Evolutionary conservation across 1,140 invertebrate genomes (phyloP), one percentile per base, ranked within the genome.

Genomic region (Copidosoma floridanum): DNA sequence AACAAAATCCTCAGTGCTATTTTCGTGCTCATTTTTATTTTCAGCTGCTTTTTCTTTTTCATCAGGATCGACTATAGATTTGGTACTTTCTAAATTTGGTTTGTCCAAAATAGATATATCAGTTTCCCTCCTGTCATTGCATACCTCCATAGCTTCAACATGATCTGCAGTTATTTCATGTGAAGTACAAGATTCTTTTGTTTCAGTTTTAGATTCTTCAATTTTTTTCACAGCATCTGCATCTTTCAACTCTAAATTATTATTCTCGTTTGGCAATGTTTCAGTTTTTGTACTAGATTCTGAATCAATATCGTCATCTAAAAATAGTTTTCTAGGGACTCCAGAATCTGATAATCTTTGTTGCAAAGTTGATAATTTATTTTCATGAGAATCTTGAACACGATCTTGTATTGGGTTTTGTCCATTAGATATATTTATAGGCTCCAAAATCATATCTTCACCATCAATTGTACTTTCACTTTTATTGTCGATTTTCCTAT

Each of bases 271-370:
- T 23, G n/a, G 23, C 44, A 26, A n/a, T 46, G 8, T 46, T 55
- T 21, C n/a, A n/a, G n/a, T n/a, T n/a, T n/a, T n/a, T n/a, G n/a
- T n/a, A n/a, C n/a, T n/a, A n/a, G n/a, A n/a, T 35, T 35, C 41
- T 23, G 11, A 4, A 35, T 68, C 60, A 12, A 38, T 57, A 10
- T 29, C 55, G 37, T 67, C 68, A 32, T 71, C 66, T 21, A 65
- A 32, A 57, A 70, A 72, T 54, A 66, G 46, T 66, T 66, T 69
- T 62, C 65, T 66, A 18, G 60, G 26, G n/a, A 52, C 60, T 35
- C 54, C 48, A 51, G 59, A 64, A 47, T 63, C 41, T 7, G 58
- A 20, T 20, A 47, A 55, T 52, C 53, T 8, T 32, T 38, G 16
- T 48, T 61, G 35, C 11, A 57, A 46, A 59, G 66, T 64, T 66